These are phyloP conservation scores for Acrocephalus arundinaceus DNA, from an alignment of 2,113 vertebrate species.

Conservation along the genomic window DNA sequence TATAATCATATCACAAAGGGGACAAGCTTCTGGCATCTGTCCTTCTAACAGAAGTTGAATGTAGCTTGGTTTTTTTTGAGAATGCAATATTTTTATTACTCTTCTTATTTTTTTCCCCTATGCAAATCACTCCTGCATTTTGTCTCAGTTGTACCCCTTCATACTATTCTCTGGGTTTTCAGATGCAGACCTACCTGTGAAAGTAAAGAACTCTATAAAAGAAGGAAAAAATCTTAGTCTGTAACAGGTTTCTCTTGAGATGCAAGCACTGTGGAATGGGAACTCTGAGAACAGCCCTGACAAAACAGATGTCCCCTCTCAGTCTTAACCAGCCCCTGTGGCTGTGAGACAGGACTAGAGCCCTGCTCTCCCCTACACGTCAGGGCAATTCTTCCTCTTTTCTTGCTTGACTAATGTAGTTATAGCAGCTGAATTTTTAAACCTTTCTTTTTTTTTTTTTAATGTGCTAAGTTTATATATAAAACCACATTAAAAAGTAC, in stretches of 20 bases:
- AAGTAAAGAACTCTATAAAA: slow-evolving; percentile 14
- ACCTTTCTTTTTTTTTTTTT: neutral
- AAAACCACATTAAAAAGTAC: neutral
- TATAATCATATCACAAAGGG: neutral
- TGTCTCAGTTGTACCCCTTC: neutral
- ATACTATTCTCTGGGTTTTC: neutral
- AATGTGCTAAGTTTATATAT: neutral
- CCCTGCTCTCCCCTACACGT: neutral
- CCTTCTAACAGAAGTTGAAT: neutral
- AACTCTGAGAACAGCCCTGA: neutral
- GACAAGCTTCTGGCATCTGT: neutral
- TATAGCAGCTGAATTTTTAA: neutral
- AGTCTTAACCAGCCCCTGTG: neutral
- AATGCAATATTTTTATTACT: neutral
- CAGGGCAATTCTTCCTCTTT: neutral
- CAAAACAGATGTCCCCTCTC: neutral
- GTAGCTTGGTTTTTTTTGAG: neutral
- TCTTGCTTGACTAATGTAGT: neutral
- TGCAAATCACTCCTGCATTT: neutral
- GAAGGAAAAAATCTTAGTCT: slow-evolving; percentile 5
- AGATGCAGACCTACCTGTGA: slow-evolving; percentile 10
- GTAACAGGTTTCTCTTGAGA: slow-evolving; percentile 40
- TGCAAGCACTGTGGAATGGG: neutral
- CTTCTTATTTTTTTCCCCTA: neutral
- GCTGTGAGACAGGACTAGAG: neutral